Evolutionary conservation across 2,797 vertebrate genomes (phyloP).

Genomic region (Pteropus rufus): DNA sequence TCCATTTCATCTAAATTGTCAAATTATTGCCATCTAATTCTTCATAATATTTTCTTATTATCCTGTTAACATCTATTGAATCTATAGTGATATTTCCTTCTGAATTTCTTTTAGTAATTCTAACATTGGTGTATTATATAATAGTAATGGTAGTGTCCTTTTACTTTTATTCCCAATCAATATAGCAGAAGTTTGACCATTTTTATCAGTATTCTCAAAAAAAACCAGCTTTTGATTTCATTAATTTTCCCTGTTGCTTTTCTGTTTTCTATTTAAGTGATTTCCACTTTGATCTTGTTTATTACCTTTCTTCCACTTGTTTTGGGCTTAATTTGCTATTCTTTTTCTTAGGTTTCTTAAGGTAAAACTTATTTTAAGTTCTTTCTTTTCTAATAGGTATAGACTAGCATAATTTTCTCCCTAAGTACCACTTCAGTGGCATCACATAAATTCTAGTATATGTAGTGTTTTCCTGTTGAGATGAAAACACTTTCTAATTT

Average conservation of each 20-base stretch:
- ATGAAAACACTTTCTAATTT: constrained; percentile 3
- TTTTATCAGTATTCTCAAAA: background rate
- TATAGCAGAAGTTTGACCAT: background rate
- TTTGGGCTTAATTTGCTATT: background rate
- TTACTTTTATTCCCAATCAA: background rate
- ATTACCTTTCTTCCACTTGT: background rate
- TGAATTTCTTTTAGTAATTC: background rate
- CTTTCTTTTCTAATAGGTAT: background rate
- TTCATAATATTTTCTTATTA: constrained; percentile 10
- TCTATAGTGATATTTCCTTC: background rate
- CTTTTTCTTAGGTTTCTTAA: background rate
- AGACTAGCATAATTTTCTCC: background rate
- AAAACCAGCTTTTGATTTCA: background rate
- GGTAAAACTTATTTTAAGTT: background rate
- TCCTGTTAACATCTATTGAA: background rate
- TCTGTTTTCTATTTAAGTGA: background rate
- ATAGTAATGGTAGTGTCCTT: background rate
- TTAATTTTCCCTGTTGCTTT: background rate
- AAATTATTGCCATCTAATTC: background rate
- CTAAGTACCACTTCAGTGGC: background rate
- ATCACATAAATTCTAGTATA: background rate
- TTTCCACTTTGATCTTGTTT: background rate
- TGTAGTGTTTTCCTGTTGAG: background rate
- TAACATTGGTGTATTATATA: background rate
- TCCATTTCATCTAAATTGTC: background rate